A percentile compares a stretch with the other conserved stretches of the same genome.
Conservation (phyloP, 2,113 vertebrate genomes). For the Phalacrocorax carbo region DNA sequence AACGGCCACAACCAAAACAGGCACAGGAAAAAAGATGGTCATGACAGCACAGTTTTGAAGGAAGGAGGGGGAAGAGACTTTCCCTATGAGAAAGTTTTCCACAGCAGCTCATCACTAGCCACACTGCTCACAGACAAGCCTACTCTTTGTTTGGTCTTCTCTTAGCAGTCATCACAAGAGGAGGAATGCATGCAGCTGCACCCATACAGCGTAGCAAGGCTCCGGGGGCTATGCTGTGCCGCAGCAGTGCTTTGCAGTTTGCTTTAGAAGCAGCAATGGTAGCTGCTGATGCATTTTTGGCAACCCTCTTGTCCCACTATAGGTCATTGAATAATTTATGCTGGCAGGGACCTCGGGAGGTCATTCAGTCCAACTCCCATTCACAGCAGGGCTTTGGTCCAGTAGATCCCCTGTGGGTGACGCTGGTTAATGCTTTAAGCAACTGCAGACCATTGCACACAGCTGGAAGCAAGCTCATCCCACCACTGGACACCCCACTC, state of each 20-base stretch:
- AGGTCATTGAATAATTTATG: neutral
- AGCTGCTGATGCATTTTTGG: neutral
- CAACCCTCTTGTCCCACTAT: neutral
- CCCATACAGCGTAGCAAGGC: fast-evolving
- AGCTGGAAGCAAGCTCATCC: neutral
- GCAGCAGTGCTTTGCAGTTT: neutral
- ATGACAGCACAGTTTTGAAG: neutral
- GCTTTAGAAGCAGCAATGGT: too few relatives aligned
- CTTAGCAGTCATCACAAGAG: neutral
- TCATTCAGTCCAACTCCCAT: fast-evolving
- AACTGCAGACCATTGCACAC: fast-evolving
- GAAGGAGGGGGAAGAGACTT: neutral
- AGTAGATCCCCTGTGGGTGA: fast-evolving
- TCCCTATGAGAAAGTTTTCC: neutral
- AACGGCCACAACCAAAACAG: neutral
- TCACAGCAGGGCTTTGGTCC: neutral
- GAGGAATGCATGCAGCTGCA: fast-evolving
- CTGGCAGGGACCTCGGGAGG: neutral
- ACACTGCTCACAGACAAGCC: neutral
- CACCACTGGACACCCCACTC: fast-evolving
- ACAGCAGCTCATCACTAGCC: neutral
- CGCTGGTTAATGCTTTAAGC: neutral
- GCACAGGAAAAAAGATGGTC: neutral
- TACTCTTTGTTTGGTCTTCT: neutral
- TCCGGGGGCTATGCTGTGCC: neutral